Percentiles rank a stretch among this genome's conserved stretches.
phyloP scores from a whole-genome alignment of 2,888 invertebrate species.

The Eupeodes luniger region DNA sequence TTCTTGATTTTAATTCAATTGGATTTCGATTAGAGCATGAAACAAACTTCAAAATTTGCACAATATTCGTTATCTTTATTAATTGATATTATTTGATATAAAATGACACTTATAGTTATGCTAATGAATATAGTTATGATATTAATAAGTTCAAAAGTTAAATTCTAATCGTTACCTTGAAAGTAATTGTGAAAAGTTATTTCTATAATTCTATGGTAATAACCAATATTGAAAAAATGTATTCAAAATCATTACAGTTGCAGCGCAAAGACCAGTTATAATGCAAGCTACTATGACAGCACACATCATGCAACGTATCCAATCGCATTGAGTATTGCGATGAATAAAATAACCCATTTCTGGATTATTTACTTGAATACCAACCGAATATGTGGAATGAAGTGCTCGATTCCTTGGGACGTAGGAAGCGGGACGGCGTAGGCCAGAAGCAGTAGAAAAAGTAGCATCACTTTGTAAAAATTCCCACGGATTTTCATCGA shows the following conservation, averaged over 20 bases:
- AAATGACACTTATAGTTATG: no score
- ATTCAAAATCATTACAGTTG: conserved; percentile 7
- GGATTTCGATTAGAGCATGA: no score
- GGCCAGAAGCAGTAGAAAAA: neutral
- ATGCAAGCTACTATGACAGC: neutral
- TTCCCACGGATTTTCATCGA: no score
- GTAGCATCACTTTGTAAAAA: neutral
- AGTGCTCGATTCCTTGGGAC: neutral
- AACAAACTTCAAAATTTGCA: no score
- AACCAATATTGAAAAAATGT: conserved; percentile 7
- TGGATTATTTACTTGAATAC: neutral
- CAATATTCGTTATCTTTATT: no score
- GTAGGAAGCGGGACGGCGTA: neutral
- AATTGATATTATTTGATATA: no score
- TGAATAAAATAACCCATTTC: neutral
- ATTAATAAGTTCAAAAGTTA: no score
- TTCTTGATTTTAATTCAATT: no score
- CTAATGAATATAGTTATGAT: no score
- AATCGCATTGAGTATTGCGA: neutral
- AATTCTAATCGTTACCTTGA: no score
- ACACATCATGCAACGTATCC: neutral
- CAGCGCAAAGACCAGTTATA: neutral
- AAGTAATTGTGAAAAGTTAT: no score
- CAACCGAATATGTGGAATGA: neutral
- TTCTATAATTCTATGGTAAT: neutral